phyloP scores from a whole-genome alignment of 2,797 vertebrate genomes.

The Lates japonicus region DNA sequence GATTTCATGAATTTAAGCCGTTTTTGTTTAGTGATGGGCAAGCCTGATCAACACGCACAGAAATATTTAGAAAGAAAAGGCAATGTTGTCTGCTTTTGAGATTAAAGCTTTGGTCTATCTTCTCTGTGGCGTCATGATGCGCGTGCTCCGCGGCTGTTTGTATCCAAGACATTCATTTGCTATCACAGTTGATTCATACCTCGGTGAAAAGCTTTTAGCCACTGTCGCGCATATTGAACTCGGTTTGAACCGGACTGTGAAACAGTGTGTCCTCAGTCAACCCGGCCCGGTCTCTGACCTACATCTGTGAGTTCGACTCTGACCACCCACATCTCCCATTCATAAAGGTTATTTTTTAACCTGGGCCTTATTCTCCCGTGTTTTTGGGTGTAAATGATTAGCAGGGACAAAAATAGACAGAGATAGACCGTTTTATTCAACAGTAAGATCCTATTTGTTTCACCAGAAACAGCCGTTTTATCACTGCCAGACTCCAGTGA shows the following conservation, averaged over 20 bases:
- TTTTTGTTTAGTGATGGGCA: slow-evolving; percentile 76
- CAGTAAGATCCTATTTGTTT: too few relatives aligned
- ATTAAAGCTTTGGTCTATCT: slow-evolving; percentile 69
- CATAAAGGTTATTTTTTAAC: too few relatives aligned
- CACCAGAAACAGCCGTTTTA: too few relatives aligned
- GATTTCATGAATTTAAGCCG: slow-evolving; percentile 75
- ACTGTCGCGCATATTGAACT: slow-evolving; percentile 38
- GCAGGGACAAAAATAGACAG: too few relatives aligned
- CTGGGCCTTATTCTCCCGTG: too few relatives aligned
- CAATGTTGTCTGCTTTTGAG: slow-evolving; percentile 71
- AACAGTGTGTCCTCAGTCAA: neutral
- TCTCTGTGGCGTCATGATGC: slow-evolving; percentile 56
- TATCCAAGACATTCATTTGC: slow-evolving; percentile 38
- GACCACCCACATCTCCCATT: slow-evolving; percentile 40
- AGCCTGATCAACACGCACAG: slow-evolving; percentile 69
- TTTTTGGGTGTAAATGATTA: too few relatives aligned
- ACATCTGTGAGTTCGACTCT: slow-evolving; percentile 12
- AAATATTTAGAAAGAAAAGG: slow-evolving; percentile 67
- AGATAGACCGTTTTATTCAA: too few relatives aligned
- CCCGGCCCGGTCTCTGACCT: slow-evolving; percentile 8
- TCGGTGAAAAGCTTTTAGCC: slow-evolving; percentile 44
- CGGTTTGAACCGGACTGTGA: slow-evolving; percentile 7
- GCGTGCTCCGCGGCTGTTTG: slow-evolving; percentile 50
- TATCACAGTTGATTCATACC: slow-evolving; percentile 33
- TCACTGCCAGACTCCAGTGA: too few relatives aligned